Evolutionary conservation across 2,888 invertebrate species (phyloP), one percentile per base, ranked within the genome.

Genomic region (Dryadula phaetusa): DNA sequence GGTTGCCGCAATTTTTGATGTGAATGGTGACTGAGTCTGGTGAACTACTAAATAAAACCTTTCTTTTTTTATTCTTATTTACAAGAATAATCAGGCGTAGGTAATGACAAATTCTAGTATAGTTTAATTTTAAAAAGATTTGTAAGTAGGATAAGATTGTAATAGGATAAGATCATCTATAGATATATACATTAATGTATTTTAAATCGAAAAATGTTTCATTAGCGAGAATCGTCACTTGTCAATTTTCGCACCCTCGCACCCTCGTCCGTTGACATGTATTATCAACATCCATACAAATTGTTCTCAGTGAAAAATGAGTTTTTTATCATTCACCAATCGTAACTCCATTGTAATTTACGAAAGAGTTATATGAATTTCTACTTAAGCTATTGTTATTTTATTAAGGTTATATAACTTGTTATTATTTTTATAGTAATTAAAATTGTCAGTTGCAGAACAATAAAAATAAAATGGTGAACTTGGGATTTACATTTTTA

Each of bases 161-260:
- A n/a, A n/a, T n/a, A n/a, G n/a, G n/a, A n/a, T n/a, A n/a, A n/a
- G 10, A 32, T 37, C 37, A 42, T 58, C n/a, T 16, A 25, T 25
- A 42, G 8, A 42, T 60, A 18, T 18, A 7, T 12, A 12, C 14
- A 56, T 18, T 44, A 60, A 56, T 32, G 47, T 8, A 6, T 58
- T 28, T 37, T 34, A 40, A 58, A 64, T 49, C 46, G 56, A 64
- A 46, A 56, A 47, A 49, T 58, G 46, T 46, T 58, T 63, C 63
- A 69, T 69, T 69, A 66, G 34, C 42, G 56, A 34, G 61, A 58
- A 46, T 52, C 58, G 62, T 70, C 67, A 70, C 62, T 67, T 70
- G 70, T 70, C 70, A 67, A 64, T 70, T 56, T 52, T 37, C 56
- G 52, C 18, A 37, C 56, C 18, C 64, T 37, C 47, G 18, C 25